A percentile compares a stretch with the other conserved stretches of the same genome.
Conservation (phyloP, 2,113 vertebrate genomes). For the Corythaeola cristata region DNA sequence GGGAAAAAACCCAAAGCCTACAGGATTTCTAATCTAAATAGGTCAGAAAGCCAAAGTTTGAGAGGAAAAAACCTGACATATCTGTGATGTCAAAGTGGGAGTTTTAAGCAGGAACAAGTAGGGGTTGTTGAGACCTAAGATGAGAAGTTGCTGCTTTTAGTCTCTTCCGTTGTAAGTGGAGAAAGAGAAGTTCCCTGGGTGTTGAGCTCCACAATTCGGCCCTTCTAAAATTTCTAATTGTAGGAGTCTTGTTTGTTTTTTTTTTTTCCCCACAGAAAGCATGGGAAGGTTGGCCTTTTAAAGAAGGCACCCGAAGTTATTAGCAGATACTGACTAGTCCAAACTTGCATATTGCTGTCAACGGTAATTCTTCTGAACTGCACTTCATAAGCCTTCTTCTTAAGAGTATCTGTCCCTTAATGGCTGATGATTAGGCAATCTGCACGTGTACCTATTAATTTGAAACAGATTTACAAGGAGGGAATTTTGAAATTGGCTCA, state of each 20-base stretch:
- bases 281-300: background rate
- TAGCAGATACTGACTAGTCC: background rate
- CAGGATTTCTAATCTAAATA: background rate
- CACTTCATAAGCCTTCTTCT: background rate
- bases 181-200: background rate
- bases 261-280: background rate
- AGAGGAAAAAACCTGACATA: background rate
- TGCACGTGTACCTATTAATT: constrained; percentile 8
- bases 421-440: background rate
- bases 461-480: background rate
- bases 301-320: background rate
- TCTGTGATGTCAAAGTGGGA: background rate
- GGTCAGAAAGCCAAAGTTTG: background rate
- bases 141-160: background rate
- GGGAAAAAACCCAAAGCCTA: background rate
- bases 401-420: background rate
- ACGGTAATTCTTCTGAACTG: background rate
- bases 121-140: background rate
- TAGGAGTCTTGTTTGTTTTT: background rate
- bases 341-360: background rate
- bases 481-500: constrained; percentile 9
- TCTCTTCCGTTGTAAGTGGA: background rate
- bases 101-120: background rate
- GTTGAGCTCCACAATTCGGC: background rate
- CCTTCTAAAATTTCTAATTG: background rate